Conservation (phyloP, 2,888 invertebrate species). For the Apamea crenata region DNA sequence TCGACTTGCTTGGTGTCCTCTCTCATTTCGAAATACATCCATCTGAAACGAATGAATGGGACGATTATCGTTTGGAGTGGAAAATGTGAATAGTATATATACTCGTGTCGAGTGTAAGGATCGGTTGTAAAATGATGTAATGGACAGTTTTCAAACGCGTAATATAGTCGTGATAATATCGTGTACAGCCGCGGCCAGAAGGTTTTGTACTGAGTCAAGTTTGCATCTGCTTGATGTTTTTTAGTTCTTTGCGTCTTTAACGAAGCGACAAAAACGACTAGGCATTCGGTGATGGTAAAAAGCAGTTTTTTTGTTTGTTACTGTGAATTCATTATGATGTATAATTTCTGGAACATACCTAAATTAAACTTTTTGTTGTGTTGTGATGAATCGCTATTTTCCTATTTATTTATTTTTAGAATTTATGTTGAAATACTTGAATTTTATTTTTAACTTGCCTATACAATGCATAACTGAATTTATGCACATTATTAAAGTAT, state of each 20-base stretch:
- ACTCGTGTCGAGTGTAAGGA: constrained; percentile 51
- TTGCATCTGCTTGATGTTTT: constrained; percentile 31
- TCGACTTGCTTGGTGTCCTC: constrained; percentile 75
- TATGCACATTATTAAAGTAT: too few relatives aligned
- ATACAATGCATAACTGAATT: too few relatives aligned
- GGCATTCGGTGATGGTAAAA: not conserved
- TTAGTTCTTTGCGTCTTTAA: constrained; percentile 1
- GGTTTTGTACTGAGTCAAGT: constrained; percentile 33
- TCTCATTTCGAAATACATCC: constrained; percentile 81
- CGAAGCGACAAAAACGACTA: constrained; percentile 12
- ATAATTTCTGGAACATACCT: not conserved
- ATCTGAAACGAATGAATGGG: constrained; percentile 74
- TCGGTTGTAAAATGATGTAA: constrained; percentile 61
- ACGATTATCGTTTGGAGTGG: constrained; percentile 53
- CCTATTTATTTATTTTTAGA: too few relatives aligned
- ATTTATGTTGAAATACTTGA: not conserved
- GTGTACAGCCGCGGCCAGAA: constrained; percentile 56
- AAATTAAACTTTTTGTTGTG: not conserved
- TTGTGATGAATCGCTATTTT: not conserved
- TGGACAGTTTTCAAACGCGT: constrained; percentile 52
- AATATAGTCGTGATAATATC: constrained; percentile 46
- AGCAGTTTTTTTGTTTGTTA: not conserved
- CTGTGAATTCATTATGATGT: not conserved
- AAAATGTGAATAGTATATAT: constrained; percentile 47
- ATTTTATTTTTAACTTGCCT: not conserved